These are phyloP conservation scores for Channallabes apus DNA, from an alignment of 2,797 vertebrate genomes.

Conservation along the genomic window DNA sequence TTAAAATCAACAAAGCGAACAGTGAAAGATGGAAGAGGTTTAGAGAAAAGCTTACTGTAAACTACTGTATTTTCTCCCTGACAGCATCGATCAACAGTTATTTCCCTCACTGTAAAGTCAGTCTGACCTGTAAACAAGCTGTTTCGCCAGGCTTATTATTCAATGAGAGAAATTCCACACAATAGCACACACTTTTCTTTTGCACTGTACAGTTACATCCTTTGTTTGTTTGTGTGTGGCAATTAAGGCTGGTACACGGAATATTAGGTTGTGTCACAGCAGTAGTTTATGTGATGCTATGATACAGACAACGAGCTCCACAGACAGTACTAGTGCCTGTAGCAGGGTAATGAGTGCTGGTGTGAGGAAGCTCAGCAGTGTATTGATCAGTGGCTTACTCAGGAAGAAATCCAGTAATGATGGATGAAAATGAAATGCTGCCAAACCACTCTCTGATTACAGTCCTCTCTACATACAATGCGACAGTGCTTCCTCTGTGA, in stretches of 20 bases:
- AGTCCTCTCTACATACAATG: conserved; percentile 16
- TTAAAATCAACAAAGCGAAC: neutral
- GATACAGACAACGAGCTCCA: conserved; percentile 20
- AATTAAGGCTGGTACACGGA: conserved; percentile 16
- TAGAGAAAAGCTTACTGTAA: neutral
- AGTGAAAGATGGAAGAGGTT: conserved; percentile 4
- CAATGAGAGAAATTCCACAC: neutral
- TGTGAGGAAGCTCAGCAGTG: conserved; percentile 36
- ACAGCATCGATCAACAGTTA: conserved; percentile 18
- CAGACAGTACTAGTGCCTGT: conserved; percentile 25
- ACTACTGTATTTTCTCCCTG: conserved; percentile 4
- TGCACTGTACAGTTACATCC: neutral
- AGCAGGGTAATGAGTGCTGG: conserved; percentile 35
- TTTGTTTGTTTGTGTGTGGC: conserved; percentile 12
- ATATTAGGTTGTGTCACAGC: conserved; percentile 7
- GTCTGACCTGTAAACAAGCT: conserved; percentile 30
- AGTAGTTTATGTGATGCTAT: conserved; percentile 34
- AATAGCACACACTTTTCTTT: neutral
- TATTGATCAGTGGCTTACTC: conserved; percentile 41
- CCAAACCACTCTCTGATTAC: conserved; percentile 39
- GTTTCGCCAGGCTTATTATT: neutral
- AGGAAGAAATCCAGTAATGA: conserved; percentile 39
- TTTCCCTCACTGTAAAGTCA: conserved; percentile 2
- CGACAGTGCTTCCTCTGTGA: neutral
- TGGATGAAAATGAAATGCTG: conserved; percentile 39